These are phyloP conservation scores for Apoda limacodes DNA, from an alignment of 2,888 invertebrate genomes.

Conservation along the genomic window DNA sequence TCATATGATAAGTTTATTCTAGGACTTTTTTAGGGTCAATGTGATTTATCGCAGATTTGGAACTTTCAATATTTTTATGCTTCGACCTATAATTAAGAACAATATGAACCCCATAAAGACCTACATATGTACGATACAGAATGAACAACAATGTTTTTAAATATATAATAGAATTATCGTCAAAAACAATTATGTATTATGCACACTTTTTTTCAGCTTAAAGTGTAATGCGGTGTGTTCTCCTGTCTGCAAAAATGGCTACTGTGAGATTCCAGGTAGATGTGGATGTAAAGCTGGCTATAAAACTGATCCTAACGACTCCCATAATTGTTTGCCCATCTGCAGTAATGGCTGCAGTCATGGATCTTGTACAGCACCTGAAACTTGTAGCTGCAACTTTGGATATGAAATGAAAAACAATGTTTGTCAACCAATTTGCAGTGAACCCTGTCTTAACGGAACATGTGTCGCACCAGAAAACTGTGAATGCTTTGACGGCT, in stretches of 20 bases:
- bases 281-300: slow-evolving; percentile 56
- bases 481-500: slow-evolving; percentile 35
- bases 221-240: slow-evolving; percentile 40
- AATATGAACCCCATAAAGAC: too few relatives aligned
- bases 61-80: too few relatives aligned
- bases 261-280: slow-evolving; percentile 52
- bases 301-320: slow-evolving; percentile 22
- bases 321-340: slow-evolving; percentile 26
- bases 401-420: slow-evolving; percentile 6
- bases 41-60: too few relatives aligned
- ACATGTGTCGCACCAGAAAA: slow-evolving; percentile 31
- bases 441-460: slow-evolving; percentile 21
- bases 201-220: too few relatives aligned
- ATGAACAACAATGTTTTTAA: too few relatives aligned
- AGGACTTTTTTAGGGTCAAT: too few relatives aligned
- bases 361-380: slow-evolving; percentile 25
- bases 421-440: slow-evolving; percentile 22
- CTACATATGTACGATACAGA: too few relatives aligned
- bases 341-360: slow-evolving; percentile 26
- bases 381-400: slow-evolving; percentile 23
- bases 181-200: too few relatives aligned
- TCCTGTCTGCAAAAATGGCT: slow-evolving; percentile 56
- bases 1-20: too few relatives aligned
- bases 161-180: too few relatives aligned
- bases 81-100: too few relatives aligned